Percentiles rank a stretch among this genome's conserved stretches.
phyloP scores from a whole-genome alignment of 1,140 invertebrate species.

The Pemphigus obesinymphae region DNA sequence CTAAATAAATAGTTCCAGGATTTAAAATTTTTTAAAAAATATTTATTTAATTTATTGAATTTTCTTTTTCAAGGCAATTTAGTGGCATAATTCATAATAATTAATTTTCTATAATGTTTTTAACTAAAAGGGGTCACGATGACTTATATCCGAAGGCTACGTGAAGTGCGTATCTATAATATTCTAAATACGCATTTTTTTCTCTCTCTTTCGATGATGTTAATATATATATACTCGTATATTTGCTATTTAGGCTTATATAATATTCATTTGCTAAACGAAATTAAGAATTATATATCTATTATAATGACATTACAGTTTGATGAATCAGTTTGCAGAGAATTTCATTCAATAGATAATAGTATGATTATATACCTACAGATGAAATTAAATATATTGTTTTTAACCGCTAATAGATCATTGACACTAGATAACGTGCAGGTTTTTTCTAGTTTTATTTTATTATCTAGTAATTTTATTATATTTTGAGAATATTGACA shows the following conservation, averaged over 20 bases:
- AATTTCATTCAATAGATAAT: neutral
- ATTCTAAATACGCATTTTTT: neutral
- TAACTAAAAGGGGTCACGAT: neutral
- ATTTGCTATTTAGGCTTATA: too few species aligned
- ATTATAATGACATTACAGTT: neutral
- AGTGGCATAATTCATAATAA: neutral
- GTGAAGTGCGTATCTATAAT: neutral
- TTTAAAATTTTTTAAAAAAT: neutral
- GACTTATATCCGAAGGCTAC: neutral
- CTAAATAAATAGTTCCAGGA: neutral
- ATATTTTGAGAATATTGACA: too few species aligned
- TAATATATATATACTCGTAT: too few species aligned
- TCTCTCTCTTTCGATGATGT: too few species aligned
- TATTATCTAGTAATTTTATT: neutral
- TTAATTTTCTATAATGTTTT: neutral
- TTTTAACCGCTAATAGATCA: too few species aligned
- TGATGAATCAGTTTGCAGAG: neutral
- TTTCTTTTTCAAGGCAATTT: neutral
- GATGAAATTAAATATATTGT: too few species aligned
- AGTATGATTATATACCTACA: neutral
- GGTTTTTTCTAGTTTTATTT: neutral
- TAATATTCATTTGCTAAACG: neutral
- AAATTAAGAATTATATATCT: neutral
- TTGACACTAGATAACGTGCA: too few species aligned
- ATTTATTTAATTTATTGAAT: neutral